Base-by-base conservation (phyloP, 2,888 invertebrate genomes). In the Melipona bicolor region DNA sequence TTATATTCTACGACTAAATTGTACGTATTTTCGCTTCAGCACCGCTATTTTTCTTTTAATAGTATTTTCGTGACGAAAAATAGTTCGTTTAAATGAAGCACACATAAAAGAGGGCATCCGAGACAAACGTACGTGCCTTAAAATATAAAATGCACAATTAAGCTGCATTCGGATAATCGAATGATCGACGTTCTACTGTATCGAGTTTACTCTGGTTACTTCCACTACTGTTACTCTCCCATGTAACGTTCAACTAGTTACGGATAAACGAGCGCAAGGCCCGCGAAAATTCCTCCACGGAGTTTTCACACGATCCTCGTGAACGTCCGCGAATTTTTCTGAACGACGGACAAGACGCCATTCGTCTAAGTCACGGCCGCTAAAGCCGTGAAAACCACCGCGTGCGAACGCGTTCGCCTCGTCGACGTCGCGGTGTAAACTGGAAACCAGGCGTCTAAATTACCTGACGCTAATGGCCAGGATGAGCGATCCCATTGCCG, bases 381-480 rank as follows among this genome's bases (percentile, higher is more conserved):
- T 24, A 61, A 61, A 61, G 19, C 19, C 64, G 19, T 32, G 32
- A 11, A 13, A 43, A 21, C 27, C 49, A n/a, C n/a, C 9, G 27
- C 62, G 15, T 32, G 50, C 32, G n/a, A 62, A 73, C 72, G 54
- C 61, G 69, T 65, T 64, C 75, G 67, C 79, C 64, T 65, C 43
- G 70, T 49, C 32, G 4, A 36, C 68, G 49, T 68, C 62, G 64
- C 21, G 59, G 49, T 21, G 74, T 61, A 59, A 82, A 74, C 73
- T 59, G 70, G 56, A 50, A 54, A 24, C 65, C 17, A 70, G 27
- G 68, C 74, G 74, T 82, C 84, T 82, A 77, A 27, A 82, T 84
- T 82, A 84, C 84, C 82, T 59, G 49, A 43, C 75, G 84, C 67
- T 75, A 84, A 84, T 84, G 74, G 43, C 77, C 49, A 27, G 68